A percentile compares a stretch with the other conserved stretches of the same genome.
Evolutionary conservation across 2,888 invertebrate species (phyloP).

Genomic region (Eucera pruinosa): DNA sequence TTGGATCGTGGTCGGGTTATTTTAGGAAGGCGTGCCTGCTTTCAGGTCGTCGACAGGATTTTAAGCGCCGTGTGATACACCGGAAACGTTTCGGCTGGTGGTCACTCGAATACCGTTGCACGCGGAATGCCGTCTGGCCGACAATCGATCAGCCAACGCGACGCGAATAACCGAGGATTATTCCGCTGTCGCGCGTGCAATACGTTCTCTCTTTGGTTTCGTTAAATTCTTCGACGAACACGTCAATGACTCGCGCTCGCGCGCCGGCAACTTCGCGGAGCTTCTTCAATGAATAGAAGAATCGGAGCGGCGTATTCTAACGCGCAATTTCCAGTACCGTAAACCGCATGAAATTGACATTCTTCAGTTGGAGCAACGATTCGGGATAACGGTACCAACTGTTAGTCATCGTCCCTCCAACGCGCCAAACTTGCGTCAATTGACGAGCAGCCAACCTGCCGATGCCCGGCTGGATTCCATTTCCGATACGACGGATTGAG

Average conservation of each 20-base stretch:
- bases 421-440: slow-evolving; percentile 68
- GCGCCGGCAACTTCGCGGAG: too few relatives aligned
- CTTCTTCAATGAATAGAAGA: slow-evolving; percentile 31
- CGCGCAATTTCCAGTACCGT: slow-evolving; percentile 81
- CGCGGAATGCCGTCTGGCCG: background rate
- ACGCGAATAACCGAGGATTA: too few relatives aligned
- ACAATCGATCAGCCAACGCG: background rate
- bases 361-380: slow-evolving; percentile 79
- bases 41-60: slow-evolving; percentile 61
- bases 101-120: slow-evolving; percentile 79
- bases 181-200: too few relatives aligned
- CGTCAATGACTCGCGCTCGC: too few relatives aligned
- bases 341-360: slow-evolving; percentile 82
- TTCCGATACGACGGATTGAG: background rate
- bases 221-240: too few relatives aligned
- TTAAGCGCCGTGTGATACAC: slow-evolving; percentile 71
- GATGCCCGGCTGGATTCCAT: background rate
- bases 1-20: slow-evolving; percentile 68
- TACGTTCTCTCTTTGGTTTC: too few relatives aligned
- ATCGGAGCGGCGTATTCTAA: slow-evolving; percentile 71
- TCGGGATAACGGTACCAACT: slow-evolving; percentile 82
- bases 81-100: slow-evolving; percentile 81
- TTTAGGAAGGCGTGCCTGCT: slow-evolving; percentile 65
- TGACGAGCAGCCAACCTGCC: slow-evolving; percentile 3
- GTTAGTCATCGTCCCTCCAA: slow-evolving; percentile 78